Evolutionary conservation across 2,113 vertebrate genomes (phyloP), one percentile per base, ranked within the genome.

Genomic region (Nansenia antarctica): DNA sequence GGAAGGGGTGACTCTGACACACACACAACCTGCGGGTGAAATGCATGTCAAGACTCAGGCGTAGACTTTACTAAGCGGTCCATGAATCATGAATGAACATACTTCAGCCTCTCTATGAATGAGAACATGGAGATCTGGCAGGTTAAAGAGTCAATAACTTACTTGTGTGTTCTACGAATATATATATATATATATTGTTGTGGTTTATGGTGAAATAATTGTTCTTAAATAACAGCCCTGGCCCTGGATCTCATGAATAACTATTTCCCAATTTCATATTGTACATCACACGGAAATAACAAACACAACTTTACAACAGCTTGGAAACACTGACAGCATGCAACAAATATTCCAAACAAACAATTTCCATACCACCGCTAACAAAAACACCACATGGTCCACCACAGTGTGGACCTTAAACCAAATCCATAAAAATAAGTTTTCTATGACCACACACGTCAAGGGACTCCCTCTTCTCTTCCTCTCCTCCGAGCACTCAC

Each of bases 301-400:
- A 57, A 82, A 24, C 67, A 14, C 8, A 74, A 73, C 74, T 67
- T 54, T 74, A 76, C 68, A 70, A 82, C 73, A 63, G 73, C 63
- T 70, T 73, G 83, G 85, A 86, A 88, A 88, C 69, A 73, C 69
- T 85, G 84, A 85, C 76, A 67, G 26, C n/a, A n/a, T n/a, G n/a
- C n/a, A n/a, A n/a, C n/a, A n/a, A n/a, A n/a, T n/a, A n/a, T n/a
- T n/a, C n/a, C n/a, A n/a, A 27, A 62, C 67, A 57, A 64, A 54
- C 35, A 59, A 65, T 84, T 83, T 83, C 78, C 84, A 79, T 75
- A 87, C 79, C 72, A 77, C 69, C 65, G 65, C 67, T 63, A 75
- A 9, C 54, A 76, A 67, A 37, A 24, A 34, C 34, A 65, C 65
- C 73, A 61, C 77, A 70, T 55, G 18, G 58, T n/a, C n/a, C n/a